Conservation (phyloP, 2,113 vertebrate species). For the Penelope pileata region DNA sequence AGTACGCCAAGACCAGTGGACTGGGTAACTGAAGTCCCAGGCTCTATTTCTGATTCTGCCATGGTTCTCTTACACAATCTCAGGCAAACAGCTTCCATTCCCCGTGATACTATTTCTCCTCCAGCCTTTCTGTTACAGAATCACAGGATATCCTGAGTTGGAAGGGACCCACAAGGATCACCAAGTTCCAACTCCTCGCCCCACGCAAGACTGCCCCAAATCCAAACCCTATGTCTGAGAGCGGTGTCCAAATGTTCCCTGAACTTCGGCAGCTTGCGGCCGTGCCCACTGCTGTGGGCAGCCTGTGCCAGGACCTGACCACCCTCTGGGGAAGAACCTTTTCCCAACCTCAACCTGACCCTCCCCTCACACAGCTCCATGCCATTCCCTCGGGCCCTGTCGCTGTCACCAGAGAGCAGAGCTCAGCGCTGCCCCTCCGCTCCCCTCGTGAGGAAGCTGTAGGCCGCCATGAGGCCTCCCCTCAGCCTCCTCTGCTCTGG, state of each 20-base stretch:
- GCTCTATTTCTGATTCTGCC: background rate
- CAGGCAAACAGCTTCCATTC: background rate
- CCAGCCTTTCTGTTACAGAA: background rate
- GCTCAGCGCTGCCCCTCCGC: background rate
- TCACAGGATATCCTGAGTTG: background rate
- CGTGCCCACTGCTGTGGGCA: background rate
- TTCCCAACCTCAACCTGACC: background rate
- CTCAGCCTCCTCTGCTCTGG: background rate
- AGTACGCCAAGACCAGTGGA: background rate
- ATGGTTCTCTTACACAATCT: background rate
- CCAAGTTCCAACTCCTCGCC: background rate
- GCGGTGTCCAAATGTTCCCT: background rate
- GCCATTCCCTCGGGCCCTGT: background rate
- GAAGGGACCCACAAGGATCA: background rate
- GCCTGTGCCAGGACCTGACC: background rate
- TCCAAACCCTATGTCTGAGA: background rate
- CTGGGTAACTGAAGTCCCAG: background rate
- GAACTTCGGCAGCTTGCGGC: background rate
- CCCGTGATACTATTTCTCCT: background rate
- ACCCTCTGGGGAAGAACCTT: background rate
- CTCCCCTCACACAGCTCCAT: background rate
- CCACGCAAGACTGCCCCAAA: background rate
- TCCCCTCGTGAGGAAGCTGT: too few species aligned
- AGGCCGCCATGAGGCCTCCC: background rate
- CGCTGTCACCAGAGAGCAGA: background rate